phyloP scores from a whole-genome alignment of 2,888 invertebrate species.

The Gryllus longicercus region DNA sequence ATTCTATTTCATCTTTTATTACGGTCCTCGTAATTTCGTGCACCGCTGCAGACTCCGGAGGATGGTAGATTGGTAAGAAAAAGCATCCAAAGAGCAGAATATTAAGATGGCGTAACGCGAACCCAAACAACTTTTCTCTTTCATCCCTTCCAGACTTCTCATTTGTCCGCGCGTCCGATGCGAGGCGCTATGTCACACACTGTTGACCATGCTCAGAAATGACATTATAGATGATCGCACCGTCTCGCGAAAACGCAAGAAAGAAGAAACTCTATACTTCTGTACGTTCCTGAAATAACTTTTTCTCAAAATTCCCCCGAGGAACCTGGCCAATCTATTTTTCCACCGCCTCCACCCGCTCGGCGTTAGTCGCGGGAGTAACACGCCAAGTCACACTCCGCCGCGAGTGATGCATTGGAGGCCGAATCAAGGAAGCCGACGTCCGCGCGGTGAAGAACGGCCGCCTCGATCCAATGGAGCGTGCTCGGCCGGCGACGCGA shows the following conservation, averaged over 20 bases:
- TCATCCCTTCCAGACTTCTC: too few species aligned
- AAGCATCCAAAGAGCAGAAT: too few species aligned
- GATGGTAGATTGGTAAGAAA: too few species aligned
- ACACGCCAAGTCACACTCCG: conserved; percentile 17
- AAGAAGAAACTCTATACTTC: neutral
- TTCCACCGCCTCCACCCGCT: neutral
- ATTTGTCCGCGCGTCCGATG: too few species aligned
- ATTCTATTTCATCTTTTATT: too few species aligned
- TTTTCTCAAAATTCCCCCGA: neutral
- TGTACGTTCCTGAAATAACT: neutral
- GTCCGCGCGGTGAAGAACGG: neutral
- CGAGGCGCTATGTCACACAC: too few species aligned
- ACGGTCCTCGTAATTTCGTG: too few species aligned
- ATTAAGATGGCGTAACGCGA: too few species aligned
- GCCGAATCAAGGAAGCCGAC: neutral
- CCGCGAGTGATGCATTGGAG: neutral
- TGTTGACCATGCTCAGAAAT: too few species aligned
- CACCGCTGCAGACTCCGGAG: too few species aligned
- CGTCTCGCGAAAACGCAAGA: neutral
- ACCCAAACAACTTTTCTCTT: too few species aligned
- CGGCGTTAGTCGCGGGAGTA: conserved; percentile 5
- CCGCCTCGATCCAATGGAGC: neutral
- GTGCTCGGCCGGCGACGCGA: neutral
- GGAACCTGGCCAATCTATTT: conserved; percentile 17
- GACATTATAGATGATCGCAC: too few species aligned